Base-by-base conservation (phyloP, 2,113 vertebrate species). In the Cephalopholis sonnerati region DNA sequence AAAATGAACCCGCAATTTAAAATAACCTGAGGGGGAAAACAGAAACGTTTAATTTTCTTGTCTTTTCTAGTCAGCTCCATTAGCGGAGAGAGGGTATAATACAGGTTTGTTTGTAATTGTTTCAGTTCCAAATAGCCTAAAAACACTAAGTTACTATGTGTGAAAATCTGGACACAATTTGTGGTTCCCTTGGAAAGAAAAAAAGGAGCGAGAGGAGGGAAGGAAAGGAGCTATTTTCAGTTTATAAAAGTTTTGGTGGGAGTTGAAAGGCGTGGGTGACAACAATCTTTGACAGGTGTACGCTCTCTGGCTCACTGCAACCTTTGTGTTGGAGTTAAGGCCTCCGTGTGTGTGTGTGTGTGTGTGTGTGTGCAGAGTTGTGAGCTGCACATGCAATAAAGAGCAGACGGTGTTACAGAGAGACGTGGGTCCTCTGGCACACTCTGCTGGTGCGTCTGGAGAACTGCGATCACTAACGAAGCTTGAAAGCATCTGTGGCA, bases 111-210 rank as follows among this genome's bases (percentile, higher is more conserved):
- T 91, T 89, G 84, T 80, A 86, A 90, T 92, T 89, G 87, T 91
- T 89, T 87, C 82, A n/a, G 61, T 64, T 90, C 89, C 84, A 91
- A 92, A 92, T 90, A 81, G 87, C 83, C 91, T 84, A 83, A 90
- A 91, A 93, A 91, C 88, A 88, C 87, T 65, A 76, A 79, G 84
- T 92, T 91, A 91, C 87, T 91, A 87, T 69, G 89, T 92, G 86
- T 89, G 90, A 92, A 90, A 93, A 85, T 86, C 74, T 92, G 90
- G 89, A 89, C 80, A 75, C 87, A 90, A 92, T 94, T 90, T 94
- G 88, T 85, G 92, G 89, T 90, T 90, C 75, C 65, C 51, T 39
- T 55, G 39, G 32, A 53, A 74, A 71, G 62, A 69, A 84, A 55
- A 73, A 55, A 51, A 74, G 24, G 71, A 70, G 74, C 3, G 22